Evolutionary conservation across 2,888 invertebrate genomes (phyloP), one percentile per base, ranked within the genome.

Genomic region (Steinernema carpocapsae): DNA sequence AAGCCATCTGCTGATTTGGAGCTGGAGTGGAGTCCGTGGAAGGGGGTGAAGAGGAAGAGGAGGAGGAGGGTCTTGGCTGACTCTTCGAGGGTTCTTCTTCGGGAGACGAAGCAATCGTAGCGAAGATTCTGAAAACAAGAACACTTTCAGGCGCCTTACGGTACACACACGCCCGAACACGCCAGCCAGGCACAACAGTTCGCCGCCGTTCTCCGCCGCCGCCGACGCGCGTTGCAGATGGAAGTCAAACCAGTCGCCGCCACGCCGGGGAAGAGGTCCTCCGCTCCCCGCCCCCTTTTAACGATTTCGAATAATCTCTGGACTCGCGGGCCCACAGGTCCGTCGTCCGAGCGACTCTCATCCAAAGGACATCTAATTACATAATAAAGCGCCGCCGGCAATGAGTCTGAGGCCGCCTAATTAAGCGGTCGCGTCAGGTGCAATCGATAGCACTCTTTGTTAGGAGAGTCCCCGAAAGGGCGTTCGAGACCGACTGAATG

Each of bases 281-380:
- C 24, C 24, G 24, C 56, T 7, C 10, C 14, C 56, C 56, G 6
- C 26, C 56, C 56, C 56, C 26, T 56, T 56, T 26, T 56, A 56
- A 56, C 56, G 56, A 56, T 56, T 56, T 56, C 56, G 56, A 56
- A 56, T 56, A 56, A 56, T 56, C 56, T 56, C 56, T 56, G 56
- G 56, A 56, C 56, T 56, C 26, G n/a, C n/a, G n/a, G n/a, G n/a
- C n/a, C n/a, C n/a, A n/a, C n/a, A n/a, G n/a, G n/a, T n/a, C n/a
- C n/a, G n/a, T n/a, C n/a, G n/a, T n/a, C n/a, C n/a, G n/a, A n/a
- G n/a, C n/a, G n/a, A n/a, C n/a, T n/a, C n/a, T n/a, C n/a, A n/a
- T n/a, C n/a, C n/a, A n/a, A n/a, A n/a, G n/a, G n/a, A n/a, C n/a
- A n/a, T n/a, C n/a, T n/a, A n/a, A n/a, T n/a, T n/a, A n/a, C n/a